phyloP scores from a whole-genome alignment of 1,140 invertebrate genomes.

The Drosophila kurseongensis region DNA sequence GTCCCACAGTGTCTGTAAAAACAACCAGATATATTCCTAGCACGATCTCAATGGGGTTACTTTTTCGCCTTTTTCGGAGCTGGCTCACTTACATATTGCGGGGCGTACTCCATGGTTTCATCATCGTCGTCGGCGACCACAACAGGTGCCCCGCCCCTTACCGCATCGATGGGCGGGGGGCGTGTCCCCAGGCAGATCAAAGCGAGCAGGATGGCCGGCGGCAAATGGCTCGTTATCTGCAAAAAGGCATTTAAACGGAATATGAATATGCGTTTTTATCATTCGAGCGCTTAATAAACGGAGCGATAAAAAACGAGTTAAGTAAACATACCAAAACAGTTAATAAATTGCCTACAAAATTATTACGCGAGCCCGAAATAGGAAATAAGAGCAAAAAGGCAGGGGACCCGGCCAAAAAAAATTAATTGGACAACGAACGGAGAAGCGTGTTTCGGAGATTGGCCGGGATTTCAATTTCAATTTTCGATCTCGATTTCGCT shows the following conservation, averaged over 20 bases:
- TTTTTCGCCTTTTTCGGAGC: background rate
- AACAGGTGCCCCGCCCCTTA: constrained; percentile 55
- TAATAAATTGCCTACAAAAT: constrained; percentile 80
- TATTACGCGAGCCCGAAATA: constrained; percentile 66
- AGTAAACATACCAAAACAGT: constrained; percentile 43
- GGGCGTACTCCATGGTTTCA: constrained; percentile 78
- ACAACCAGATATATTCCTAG: background rate
- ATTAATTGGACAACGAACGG: constrained; percentile 51
- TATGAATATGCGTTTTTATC: constrained; percentile 78
- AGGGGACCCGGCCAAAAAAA: constrained; percentile 13
- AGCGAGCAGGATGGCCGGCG: constrained; percentile 28
- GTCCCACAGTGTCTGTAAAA: background rate
- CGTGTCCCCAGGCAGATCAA: constrained; percentile 55
- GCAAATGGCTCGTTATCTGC: constrained; percentile 60
- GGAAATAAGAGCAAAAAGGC: constrained; percentile 29
- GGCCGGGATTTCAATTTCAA: constrained; percentile 7
- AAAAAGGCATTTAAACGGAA: constrained; percentile 71
- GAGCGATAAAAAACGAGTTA: constrained; percentile 75
- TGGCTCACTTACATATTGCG: constrained; percentile 70
- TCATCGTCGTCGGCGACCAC: constrained; percentile 68
- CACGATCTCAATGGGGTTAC: background rate
- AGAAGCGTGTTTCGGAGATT: constrained; percentile 22
- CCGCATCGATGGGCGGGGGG: constrained; percentile 34
- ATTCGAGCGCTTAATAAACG: constrained; percentile 74
- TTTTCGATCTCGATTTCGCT: constrained; percentile 1